Conservation (phyloP, 2,797 vertebrate species). For the Denticeps clupeoides region DNA sequence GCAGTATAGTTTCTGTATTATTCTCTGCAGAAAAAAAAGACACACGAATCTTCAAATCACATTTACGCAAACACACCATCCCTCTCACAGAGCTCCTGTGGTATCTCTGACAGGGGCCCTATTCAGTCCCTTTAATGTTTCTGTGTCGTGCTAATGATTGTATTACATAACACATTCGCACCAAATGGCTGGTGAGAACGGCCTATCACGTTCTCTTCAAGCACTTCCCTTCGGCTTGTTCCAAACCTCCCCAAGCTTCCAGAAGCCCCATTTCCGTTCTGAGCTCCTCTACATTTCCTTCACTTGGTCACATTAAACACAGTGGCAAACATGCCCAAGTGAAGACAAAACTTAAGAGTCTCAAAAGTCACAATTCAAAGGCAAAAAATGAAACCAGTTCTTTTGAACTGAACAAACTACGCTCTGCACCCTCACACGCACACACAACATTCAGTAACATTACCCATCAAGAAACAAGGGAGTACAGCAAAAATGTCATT, state of each 20-base stretch:
- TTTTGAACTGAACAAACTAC: conserved; percentile 4
- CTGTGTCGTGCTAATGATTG: background rate
- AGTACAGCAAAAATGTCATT: conserved; percentile 51
- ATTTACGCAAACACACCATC: background rate
- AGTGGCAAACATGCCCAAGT: too few relatives aligned
- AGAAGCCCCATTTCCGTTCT: conserved; percentile 43
- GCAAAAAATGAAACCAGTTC: too few relatives aligned
- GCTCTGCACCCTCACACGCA: background rate
- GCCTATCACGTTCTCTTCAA: conserved; percentile 43
- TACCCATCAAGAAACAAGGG: conserved; percentile 49
- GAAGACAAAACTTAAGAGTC: too few relatives aligned
- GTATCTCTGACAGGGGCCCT: background rate
- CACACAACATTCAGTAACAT: conserved; percentile 44
- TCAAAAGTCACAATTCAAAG: too few relatives aligned
- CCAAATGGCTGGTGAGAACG: conserved; percentile 38
- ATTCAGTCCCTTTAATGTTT: background rate
- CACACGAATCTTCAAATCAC: background rate
- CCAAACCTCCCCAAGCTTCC: conserved; percentile 41
- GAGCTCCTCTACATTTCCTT: too few relatives aligned
- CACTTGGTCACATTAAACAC: too few relatives aligned
- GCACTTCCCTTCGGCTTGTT: conserved; percentile 50
- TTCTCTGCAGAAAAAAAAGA: background rate
- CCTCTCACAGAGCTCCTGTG: background rate
- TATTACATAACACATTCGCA: conserved; percentile 13
- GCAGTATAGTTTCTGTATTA: too few relatives aligned